phyloP scores from a whole-genome alignment of 1,140 invertebrate genomes.

The Platorchestia sp. region DNA sequence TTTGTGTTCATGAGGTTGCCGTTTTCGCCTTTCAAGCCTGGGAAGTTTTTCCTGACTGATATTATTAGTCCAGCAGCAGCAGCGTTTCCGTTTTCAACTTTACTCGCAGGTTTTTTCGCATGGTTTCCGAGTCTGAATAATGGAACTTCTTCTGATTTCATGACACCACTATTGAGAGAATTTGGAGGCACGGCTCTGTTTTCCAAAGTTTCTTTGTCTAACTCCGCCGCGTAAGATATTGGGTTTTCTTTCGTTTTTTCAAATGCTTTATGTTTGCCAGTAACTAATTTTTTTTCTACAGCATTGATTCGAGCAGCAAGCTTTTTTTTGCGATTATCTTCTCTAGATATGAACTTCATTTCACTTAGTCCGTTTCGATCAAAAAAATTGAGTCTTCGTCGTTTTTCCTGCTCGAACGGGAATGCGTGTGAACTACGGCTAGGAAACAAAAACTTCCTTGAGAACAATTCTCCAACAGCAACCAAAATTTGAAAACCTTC shows the following conservation, averaged over 20 bases:
- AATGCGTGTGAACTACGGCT: background rate
- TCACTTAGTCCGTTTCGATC: background rate
- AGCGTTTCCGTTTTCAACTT: background rate
- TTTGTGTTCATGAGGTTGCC: background rate
- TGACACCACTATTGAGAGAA: background rate
- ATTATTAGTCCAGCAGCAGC: background rate
- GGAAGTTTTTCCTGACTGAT: background rate
- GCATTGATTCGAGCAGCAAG: background rate
- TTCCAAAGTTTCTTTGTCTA: background rate
- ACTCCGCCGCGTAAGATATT: background rate
- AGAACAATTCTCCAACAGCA: constrained; percentile 22
- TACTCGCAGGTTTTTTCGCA: background rate
- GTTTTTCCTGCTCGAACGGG: background rate
- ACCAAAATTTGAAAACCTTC: background rate
- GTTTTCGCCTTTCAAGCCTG: background rate
- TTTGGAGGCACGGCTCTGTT: background rate
- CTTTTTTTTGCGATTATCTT: background rate
- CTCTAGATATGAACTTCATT: background rate
- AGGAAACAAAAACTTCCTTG: background rate
- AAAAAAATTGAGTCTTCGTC: background rate
- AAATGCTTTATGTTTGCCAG: background rate
- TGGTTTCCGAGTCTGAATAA: background rate
- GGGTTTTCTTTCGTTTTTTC: background rate
- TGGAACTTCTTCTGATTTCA: too few species aligned
- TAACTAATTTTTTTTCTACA: background rate